A percentile compares a stretch with the other conserved stretches of the same genome.
These are phyloP conservation scores for Galaxea fascicularis DNA, from an alignment of 92 coral and sea anemone species.

Conservation along the genomic window DNA sequence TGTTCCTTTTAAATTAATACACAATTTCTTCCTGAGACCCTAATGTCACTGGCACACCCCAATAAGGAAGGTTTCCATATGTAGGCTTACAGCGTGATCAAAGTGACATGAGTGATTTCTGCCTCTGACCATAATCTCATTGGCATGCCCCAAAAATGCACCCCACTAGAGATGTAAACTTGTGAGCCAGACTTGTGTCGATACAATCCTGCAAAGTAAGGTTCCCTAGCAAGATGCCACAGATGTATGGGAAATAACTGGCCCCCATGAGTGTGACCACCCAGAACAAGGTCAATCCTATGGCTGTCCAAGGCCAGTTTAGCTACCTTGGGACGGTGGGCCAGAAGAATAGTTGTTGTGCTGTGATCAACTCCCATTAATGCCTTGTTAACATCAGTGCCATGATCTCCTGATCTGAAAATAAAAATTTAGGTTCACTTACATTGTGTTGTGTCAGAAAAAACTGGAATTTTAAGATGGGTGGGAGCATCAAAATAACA, in stretches of 20 bases:
- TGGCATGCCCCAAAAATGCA: constrained; percentile 91
- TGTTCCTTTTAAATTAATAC: too few species aligned
- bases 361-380: constrained; percentile 64
- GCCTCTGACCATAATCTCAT: constrained; percentile 83
- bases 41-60: too few species aligned
- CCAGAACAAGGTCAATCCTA: constrained; percentile 70
- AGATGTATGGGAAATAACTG: constrained; percentile 84
- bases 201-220: constrained; percentile 85
- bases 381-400: constrained; percentile 75
- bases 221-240: constrained; percentile 76
- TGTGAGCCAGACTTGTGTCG: constrained; percentile 68
- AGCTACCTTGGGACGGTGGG: constrained; percentile 87
- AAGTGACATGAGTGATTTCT: constrained; percentile 79
- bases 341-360: constrained; percentile 74
- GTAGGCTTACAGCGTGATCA: constrained; percentile 1
- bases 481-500: too few species aligned
- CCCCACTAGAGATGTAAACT: constrained; percentile 85
- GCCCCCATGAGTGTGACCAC: constrained; percentile 92
- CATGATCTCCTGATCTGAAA: constrained; percentile 87
- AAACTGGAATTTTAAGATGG: too few species aligned
- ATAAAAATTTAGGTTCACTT: background rate
- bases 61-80: too few species aligned
- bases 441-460: too few species aligned
- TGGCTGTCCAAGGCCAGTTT: constrained; percentile 70
- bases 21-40: too few species aligned